phyloP scores from a whole-genome alignment of 2,113 vertebrate species.

The Meleagris gallopavo region DNA sequence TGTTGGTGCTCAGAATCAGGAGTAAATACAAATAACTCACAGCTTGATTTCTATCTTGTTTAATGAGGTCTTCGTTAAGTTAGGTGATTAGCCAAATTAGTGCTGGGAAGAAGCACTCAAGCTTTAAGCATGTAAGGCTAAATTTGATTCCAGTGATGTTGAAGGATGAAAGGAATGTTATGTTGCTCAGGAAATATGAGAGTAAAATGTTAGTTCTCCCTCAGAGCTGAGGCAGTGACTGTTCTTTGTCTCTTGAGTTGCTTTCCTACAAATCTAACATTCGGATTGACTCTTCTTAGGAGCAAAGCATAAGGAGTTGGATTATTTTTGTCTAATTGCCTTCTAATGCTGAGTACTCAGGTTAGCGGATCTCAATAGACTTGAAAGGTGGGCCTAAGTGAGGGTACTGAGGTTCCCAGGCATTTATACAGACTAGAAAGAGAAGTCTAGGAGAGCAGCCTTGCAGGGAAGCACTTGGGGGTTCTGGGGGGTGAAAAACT shows the following conservation, averaged over 20 bases:
- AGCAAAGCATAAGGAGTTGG: background rate
- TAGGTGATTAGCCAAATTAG: background rate
- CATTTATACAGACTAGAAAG: too few species aligned
- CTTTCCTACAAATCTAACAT: background rate
- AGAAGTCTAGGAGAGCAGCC: too few species aligned
- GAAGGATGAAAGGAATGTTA: accelerated
- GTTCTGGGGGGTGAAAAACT: too few species aligned
- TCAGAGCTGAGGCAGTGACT: background rate
- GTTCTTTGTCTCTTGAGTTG: background rate
- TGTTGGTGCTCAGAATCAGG: accelerated
- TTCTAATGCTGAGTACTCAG: background rate
- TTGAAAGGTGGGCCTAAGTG: too few species aligned
- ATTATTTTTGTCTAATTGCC: too few species aligned
- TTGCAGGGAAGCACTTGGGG: too few species aligned
- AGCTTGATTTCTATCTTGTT: background rate
- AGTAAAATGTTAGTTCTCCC: background rate
- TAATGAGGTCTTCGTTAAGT: background rate
- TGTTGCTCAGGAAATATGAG: too few species aligned
- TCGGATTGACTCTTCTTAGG: background rate
- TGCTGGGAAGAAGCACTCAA: background rate
- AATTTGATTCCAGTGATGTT: background rate
- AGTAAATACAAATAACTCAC: background rate
- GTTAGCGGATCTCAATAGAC: background rate
- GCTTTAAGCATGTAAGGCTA: background rate
- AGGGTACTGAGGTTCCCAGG: too few species aligned